These are phyloP conservation scores for Eulemur rubriventer DNA, from an alignment of 2,797 vertebrate genomes.

Conservation along the genomic window DNA sequence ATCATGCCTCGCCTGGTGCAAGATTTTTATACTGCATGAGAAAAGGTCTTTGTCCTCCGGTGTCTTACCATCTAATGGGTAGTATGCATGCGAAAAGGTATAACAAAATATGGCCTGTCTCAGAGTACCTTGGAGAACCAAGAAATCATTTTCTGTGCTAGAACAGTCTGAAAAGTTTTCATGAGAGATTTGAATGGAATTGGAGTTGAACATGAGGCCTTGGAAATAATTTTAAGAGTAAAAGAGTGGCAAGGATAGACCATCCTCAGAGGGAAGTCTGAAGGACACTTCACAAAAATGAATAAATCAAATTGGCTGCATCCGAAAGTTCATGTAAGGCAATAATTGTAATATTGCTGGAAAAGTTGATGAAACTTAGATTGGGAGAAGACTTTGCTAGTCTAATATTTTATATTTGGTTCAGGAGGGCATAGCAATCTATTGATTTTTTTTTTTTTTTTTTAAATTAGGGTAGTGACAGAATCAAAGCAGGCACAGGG, in stretches of 20 bases:
- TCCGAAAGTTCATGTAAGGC: slow-evolving; percentile 29
- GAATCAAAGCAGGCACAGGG: neutral
- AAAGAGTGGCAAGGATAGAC: slow-evolving; percentile 40
- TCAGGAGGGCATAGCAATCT: neutral
- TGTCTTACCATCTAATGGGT: neutral
- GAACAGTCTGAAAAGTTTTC: slow-evolving; percentile 30
- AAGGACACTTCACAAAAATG: neutral
- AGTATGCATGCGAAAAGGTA: neutral
- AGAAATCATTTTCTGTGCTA: slow-evolving; percentile 40
- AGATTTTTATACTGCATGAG: neutral
- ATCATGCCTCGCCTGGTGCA: neutral
- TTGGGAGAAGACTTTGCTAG: neutral
- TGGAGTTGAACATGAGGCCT: slow-evolving; percentile 39
- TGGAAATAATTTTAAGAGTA: slow-evolving; percentile 60
- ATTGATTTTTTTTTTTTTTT: neutral
- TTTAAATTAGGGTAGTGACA: neutral
- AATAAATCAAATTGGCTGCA: neutral
- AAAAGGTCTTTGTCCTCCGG: neutral
- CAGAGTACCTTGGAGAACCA: neutral
- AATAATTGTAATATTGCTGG: neutral
- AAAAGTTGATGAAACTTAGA: neutral
- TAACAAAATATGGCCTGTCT: neutral
- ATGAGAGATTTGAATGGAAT: slow-evolving; percentile 24
- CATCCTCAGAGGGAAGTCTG: slow-evolving; percentile 29
- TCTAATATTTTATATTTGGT: neutral